These are phyloP conservation scores for Vespertilio murinus DNA, from an alignment of 2,797 vertebrate species.

Conservation along the genomic window DNA sequence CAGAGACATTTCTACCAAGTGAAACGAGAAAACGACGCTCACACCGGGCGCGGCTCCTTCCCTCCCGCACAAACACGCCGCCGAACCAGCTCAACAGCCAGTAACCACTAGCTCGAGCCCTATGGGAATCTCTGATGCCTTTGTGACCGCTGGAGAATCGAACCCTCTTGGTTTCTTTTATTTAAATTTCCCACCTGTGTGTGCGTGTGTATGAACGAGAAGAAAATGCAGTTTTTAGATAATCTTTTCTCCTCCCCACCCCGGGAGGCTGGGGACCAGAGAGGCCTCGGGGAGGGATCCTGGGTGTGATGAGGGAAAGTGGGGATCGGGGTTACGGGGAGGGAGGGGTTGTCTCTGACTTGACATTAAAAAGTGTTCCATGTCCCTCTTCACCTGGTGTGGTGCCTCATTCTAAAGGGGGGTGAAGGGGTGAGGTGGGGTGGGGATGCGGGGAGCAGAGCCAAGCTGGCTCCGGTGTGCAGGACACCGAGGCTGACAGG, in stretches of 20 bases:
- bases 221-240: constrained; percentile 73
- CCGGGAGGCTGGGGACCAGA: constrained; percentile 52
- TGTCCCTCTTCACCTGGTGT: constrained; percentile 85
- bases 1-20: constrained; percentile 75
- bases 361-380: constrained; percentile 88
- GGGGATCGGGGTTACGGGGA: constrained; percentile 74
- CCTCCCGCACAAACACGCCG: constrained; percentile 26
- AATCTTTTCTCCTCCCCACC: constrained; percentile 53
- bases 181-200: constrained; percentile 79
- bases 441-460: neutral
- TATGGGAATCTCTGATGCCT: constrained; percentile 67
- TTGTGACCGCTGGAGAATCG: constrained; percentile 68
- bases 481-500: neutral
- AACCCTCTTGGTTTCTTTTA: constrained; percentile 69
- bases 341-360: constrained; percentile 85
- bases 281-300: constrained; percentile 68
- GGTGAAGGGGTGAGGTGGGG: neutral
- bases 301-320: constrained; percentile 75
- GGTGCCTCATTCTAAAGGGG: constrained; percentile 79
- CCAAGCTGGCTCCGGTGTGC: neutral
- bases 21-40: constrained; percentile 44
- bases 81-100: constrained; percentile 46
- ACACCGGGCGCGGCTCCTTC: constrained; percentile 68
- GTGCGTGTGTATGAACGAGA: constrained; percentile 74
- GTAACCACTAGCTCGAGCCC: constrained; percentile 63